Conservation (phyloP, 2,888 invertebrate species). For the Melipona bicolor region DNA sequence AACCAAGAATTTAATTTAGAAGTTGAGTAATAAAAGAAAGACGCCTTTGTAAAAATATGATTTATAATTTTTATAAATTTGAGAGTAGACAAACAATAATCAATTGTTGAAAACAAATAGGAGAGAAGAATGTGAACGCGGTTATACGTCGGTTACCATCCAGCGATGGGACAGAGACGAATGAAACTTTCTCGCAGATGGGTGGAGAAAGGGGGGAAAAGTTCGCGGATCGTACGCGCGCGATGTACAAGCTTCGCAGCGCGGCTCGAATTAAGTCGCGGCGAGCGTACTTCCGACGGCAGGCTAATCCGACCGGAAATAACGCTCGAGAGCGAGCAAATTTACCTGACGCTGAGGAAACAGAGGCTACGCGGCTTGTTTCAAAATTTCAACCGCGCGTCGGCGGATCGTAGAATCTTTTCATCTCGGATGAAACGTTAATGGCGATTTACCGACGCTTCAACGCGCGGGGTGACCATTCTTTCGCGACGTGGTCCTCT, state of each 20-base stretch:
- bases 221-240: background rate
- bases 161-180: slow-evolving; percentile 29
- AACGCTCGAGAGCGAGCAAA: slow-evolving; percentile 31
- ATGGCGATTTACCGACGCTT: slow-evolving; percentile 9
- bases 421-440: slow-evolving; percentile 9
- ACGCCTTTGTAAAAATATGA: background rate
- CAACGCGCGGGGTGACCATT: background rate
- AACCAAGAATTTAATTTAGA: too few relatives aligned
- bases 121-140: background rate
- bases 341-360: slow-evolving; percentile 44
- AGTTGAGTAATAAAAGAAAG: too few relatives aligned
- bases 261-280: slow-evolving; percentile 39
- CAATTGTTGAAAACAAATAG: too few relatives aligned
- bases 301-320: slow-evolving; percentile 41
- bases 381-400: slow-evolving; percentile 12
- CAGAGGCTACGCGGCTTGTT: slow-evolving; percentile 24
- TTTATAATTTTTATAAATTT: background rate
- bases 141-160: background rate
- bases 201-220: slow-evolving; percentile 9
- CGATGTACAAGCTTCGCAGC: slow-evolving; percentile 7
- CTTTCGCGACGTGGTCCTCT: background rate
- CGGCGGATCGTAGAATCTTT: slow-evolving; percentile 1
- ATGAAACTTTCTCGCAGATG: slow-evolving; percentile 28
- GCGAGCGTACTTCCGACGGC: slow-evolving; percentile 12
- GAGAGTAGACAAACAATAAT: too few relatives aligned